Conservation (phyloP, 2,888 invertebrate genomes). For the Timema cristinae region DNA sequence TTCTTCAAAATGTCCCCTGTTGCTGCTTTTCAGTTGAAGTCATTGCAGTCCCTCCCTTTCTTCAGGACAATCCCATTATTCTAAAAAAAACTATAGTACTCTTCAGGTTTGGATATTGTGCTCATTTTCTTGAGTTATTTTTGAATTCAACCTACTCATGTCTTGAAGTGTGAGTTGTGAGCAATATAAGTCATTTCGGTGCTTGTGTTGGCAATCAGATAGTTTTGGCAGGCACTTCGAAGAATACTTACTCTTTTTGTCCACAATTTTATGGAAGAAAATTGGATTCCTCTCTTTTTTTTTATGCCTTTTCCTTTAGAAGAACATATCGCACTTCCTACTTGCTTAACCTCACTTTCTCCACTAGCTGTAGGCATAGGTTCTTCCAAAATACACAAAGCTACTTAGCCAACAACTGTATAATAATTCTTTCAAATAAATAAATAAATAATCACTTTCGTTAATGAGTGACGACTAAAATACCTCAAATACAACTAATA, state of each 20-base stretch:
- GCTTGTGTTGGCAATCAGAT: constrained; percentile 5
- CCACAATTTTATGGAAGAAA: neutral
- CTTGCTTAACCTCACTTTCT: neutral
- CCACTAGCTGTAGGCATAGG: neutral
- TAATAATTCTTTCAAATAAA: too few relatives aligned
- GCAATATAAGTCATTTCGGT: neutral
- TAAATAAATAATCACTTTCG: too few relatives aligned
- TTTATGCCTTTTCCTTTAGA: neutral
- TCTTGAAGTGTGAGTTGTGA: constrained; percentile 7
- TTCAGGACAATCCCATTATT: neutral
- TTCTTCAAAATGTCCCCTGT: constrained; percentile 6
- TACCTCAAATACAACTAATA: neutral
- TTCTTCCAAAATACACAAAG: neutral
- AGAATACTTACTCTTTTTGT: neutral
- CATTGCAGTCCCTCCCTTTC: constrained; percentile 4
- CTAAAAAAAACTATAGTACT: neutral
- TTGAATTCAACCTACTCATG: neutral
- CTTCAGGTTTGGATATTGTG: constrained; percentile 12
- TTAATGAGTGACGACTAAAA: neutral
- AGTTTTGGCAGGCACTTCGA: constrained; percentile 4
- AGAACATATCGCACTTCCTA: neutral
- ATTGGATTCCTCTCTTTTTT: neutral
- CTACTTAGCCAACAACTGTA: neutral
- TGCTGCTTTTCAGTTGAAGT: neutral
- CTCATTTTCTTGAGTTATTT: neutral